Evolutionary conservation across 2,797 vertebrate species (phyloP), one percentile per base, ranked within the genome.

Genomic region (Lepilemur ruficaudatus): DNA sequence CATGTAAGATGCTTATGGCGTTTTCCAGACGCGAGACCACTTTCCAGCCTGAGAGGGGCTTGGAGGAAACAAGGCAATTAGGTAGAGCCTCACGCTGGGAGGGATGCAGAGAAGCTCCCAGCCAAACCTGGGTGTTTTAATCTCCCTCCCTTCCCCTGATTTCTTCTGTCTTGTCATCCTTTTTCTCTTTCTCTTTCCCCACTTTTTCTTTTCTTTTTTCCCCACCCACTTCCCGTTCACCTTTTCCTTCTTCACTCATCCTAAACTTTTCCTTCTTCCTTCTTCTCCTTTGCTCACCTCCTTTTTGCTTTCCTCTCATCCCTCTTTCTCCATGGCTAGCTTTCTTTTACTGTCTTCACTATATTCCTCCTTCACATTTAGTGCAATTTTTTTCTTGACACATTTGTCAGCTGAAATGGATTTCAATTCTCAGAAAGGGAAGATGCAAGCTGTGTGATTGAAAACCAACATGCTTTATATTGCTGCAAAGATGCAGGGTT

Each of bases 1-100:
- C 96, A 97, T 92, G 75, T 98, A 98, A 98, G 98, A 98, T 97
- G 98, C 98, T 98, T 98, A 98, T 4, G 10, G 98, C 97, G 96
- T 98, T 98, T 98, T 98, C 98, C 98, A 98, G 98, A 98, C 98
- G 93, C 96, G 93, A 98, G 97, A 94, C 98, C 91, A 93, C 98
- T 98, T 98, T 98, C 98, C 98, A 98, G 97, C 97, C 25, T 23
- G 88, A 81, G 67, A 94, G 89, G 79, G 95, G 98, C 98, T 98
- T 97, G 98, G 92, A 98, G 96, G 96, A 97, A 98, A 90, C 95
- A 86, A 97, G 97, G 96, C 97, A 98, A 98, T 98, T 97, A 98
- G 98, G 97, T 79, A 78, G 95, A 98, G 97, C 93, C 23, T 8
- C 0, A 4, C 59, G 90, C 95, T 79, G 88, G 91, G 94, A 97